Base-by-base conservation (phyloP, 2,888 invertebrate species). In the Melanchra persicariae region DNA sequence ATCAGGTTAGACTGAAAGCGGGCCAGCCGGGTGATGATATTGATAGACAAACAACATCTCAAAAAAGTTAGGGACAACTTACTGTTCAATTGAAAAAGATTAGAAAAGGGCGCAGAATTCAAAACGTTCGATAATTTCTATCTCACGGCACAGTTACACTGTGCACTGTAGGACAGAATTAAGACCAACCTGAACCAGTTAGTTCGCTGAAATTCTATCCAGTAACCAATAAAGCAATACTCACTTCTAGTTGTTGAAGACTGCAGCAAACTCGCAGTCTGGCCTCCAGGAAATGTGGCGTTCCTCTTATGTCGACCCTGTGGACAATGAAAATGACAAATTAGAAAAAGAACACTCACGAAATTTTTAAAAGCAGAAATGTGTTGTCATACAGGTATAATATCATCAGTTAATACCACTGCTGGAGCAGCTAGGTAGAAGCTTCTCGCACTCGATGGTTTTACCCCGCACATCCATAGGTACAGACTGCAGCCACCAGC, bases 271-370 rank as follows among this genome's bases (percentile, higher is more conserved):
- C 97, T 97, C 61, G 97, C 97, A 17, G 97, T 96, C 90, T 98
- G 97, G 19, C 97, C 97, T 26, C 98, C 98, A 47, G 98, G 98
- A 93, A 98, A 97, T 40, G 98, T 98, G 17, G 98, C 97, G 90
- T 98, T 98, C 73, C 98, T 95, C 93, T 98, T 98, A 90, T 98
- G 98, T 62, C 98, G 97, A 73, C 98, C 98, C 97, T 97, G 96
- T 22, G 88, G 89, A 91, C 87, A 92, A 92, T 63, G 65, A 10
- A 70, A 6, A 17, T 40, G 9, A n/a, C 37, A 7, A 3, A 65
- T 51, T 19, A 30, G 15, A 22, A 37, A 49, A 63, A 17, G 19
- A 40, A 40, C 0, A 2, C 2, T 37, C 12, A 40, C 15, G 5
- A 40, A 40, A 15, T 40, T 0, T 40, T 40, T 37, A 10, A 10